Base-by-base conservation (phyloP, 2,797 vertebrate genomes). In the Anableps anableps region DNA sequence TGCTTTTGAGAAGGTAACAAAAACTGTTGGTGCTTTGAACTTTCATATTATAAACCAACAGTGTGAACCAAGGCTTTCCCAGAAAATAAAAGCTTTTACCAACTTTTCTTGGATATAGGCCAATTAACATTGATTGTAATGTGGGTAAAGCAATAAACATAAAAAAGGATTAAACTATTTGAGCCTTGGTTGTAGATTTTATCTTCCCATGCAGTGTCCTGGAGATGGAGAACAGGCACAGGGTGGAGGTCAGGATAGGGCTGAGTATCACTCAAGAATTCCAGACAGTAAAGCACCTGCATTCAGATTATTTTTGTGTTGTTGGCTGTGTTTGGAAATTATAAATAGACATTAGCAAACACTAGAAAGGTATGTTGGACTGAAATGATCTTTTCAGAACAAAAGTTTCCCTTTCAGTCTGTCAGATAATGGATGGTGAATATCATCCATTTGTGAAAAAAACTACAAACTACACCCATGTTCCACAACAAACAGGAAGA, bases 141-240 rank as follows among this genome's bases (percentile, higher is more conserved):
- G 62, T 23, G 34, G 34, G 5, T 4, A 0, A n/a, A 43, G 38
- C 2, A n/a, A 70, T 45, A 47, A 6, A 14, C 1, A 60, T 55
- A 4, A 16, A 5, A 3, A 31, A 34, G 5, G 34, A 58, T n/a
- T 29, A 17, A 36, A 53, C 0, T 17, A 13, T n/a, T 0, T 4
- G 76, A 80, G 81, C 74, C 83, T 90, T 84, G 74, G 83, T 86
- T 85, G n/a, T 10, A 78, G 45, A 4, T 81, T 85, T 89, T 85
- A 86, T 80, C 73, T 83, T 80, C 81, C 81, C 79, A 85, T 86
- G 82, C 88, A 90, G 83, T 53, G 10, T 83, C 83, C 72, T 31
- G 31, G 29, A 66, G 76, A 55, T 45, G 3, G 73, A 84, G 71
- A 78, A 83, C 78, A 85, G 77, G 79, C 82, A 74, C 73, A 79